Conservation (phyloP, 2,888 invertebrate species). For the Phyllotreta cruciferae region DNA sequence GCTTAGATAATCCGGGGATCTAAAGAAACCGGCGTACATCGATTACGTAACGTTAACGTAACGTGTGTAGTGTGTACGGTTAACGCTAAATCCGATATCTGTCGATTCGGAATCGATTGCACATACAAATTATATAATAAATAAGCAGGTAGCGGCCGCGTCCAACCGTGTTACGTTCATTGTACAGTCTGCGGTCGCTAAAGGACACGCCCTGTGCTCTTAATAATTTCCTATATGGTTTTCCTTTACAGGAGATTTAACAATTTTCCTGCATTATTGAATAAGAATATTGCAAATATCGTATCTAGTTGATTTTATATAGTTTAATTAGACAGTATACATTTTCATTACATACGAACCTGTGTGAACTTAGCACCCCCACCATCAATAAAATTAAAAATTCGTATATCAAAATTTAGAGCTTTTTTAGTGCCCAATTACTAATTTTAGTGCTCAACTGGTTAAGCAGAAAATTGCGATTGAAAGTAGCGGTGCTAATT, state of each 20-base stretch:
- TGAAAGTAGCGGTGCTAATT: too few species aligned
- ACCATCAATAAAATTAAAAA: too few species aligned
- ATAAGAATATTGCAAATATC: too few species aligned
- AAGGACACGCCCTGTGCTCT: conserved; percentile 27
- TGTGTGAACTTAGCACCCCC: too few species aligned
- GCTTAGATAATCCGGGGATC: neutral
- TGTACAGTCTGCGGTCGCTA: conserved; percentile 28
- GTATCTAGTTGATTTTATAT: too few species aligned
- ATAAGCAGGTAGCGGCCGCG: conserved; percentile 37
- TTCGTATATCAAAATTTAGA: too few species aligned
- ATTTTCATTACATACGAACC: too few species aligned
- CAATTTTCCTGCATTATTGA: too few species aligned
- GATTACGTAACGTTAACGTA: neutral
- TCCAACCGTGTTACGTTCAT: conserved; percentile 35
- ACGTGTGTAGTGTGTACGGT: neutral
- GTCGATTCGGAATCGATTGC: conserved; percentile 34
- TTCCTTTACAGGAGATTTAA: neutral
- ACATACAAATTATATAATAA: conserved; percentile 38
- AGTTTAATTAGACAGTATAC: too few species aligned
- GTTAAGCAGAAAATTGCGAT: too few species aligned
- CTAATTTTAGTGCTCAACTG: too few species aligned
- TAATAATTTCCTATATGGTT: conserved; percentile 10
- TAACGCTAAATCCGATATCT: conserved; percentile 10
- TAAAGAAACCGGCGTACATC: conserved; percentile 1
- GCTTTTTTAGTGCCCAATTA: too few species aligned